Evolutionary conservation across 2,888 invertebrate genomes (phyloP), one percentile per base, ranked within the genome.

Genomic region (Apotomis capreana): DNA sequence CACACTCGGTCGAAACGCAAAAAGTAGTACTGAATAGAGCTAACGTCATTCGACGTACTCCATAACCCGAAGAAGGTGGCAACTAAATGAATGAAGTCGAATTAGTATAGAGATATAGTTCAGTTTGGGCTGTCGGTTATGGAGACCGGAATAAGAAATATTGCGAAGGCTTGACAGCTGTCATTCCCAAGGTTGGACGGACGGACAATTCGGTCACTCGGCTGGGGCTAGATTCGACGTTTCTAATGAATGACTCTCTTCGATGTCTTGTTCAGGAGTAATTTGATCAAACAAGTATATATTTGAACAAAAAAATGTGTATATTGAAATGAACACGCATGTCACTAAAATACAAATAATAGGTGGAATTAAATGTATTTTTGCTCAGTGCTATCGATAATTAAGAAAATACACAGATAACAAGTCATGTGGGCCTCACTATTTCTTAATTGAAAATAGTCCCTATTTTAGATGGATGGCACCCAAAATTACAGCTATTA

Each of bases 111-210:
- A 51, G 1, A 37, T 15, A 57, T 13, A 75, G 75, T 68, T 51
- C 52, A 57, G 12, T 68, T 68, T 44, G 5, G 36, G 4, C 8
- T 57, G 65, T 10, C 40, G 13, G 12, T 26, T 4, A 40, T 12
- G 26, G 58, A 52, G 15, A 68, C 8, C 13, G 58, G 58, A 51
- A 62, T 54, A 52, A 44, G 51, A 71, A 72, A 68, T 61, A 68
- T 68, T 1, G 37, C 54, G 36, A 46, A 6, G n/a, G n/a, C 55
- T 71, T 79, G 79, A 77, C 80, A 78, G 79, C 76, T 79, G 74
- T 74, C 73, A 46, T 61, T 57, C 13, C 57, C 81, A 83, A 82
- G 81, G 83, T 75, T 77, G 75, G 75, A 68, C 63, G 54, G 69
- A 69, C 71, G 70, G 62, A 59, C 72, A 76, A 75, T 74, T 77